Evolutionary conservation across 2,113 vertebrate genomes (phyloP), one percentile per base, ranked within the genome.

Genomic region (Poeciliopsis prolifica): DNA sequence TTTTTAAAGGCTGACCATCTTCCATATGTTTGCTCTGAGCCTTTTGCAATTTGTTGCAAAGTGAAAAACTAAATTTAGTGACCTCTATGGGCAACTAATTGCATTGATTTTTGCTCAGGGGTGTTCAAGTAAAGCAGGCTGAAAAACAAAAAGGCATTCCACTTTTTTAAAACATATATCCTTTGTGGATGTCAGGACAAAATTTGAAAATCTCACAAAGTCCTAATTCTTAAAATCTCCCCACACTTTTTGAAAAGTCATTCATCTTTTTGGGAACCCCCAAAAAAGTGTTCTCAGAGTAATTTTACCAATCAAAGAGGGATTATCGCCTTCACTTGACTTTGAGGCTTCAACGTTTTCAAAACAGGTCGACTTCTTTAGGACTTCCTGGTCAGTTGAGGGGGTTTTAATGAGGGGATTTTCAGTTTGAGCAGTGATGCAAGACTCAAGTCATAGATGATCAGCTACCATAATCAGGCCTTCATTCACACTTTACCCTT

Each of bases 341-440:
- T 90, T 88, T 82, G 86, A 90, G 85, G 82, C 82, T 75, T 3
- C 9, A 51, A 83, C 40, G 72, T 91, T 92, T 89, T 84, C 88
- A 80, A 90, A 90, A 89, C 75, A 86, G 68, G 75, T 84, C 82
- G 76, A 86, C 81, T 84, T 84, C 81, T 84, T 84, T 68, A 70
- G 84, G 88, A 77, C 83, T 83, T 78, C 65, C 76, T 68, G 71
- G 67, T 54, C 73, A 83, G 73, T 70, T 74, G 58, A 82, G 58
- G 44, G 54, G 63, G 37, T 78, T 86, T 87, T 88, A 91, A 90
- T 88, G 87, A 91, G 85, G 77, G 80, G 81, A 81, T 86, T 91
- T 84, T 85, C 64, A 42, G 64, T 86, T 79, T 86, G 44, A 86
- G 65, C 78, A 22, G 68, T 60, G 67, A 70, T 80, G 87, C 81